Conservation (phyloP, 2,113 vertebrate species). For the Percina caprodes region DNA sequence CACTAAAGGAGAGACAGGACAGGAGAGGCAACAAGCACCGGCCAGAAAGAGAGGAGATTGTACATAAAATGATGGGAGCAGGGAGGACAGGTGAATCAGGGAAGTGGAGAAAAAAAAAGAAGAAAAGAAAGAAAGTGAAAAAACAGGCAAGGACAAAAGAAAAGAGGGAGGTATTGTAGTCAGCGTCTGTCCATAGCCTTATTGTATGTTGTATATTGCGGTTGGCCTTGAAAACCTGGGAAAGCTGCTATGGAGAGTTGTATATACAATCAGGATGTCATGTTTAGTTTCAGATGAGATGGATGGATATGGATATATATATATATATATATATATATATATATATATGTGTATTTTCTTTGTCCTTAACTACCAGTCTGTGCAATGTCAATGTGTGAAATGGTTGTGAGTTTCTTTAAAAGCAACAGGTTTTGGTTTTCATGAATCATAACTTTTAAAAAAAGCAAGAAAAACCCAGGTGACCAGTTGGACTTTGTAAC, state of each 20-base stretch:
- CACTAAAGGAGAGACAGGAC: conserved; percentile 14
- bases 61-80: conserved; percentile 12
- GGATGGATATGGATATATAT: conserved; percentile 19
- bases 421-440: not conserved
- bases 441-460: not conserved
- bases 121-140: not conserved
- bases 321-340: too few relatives aligned
- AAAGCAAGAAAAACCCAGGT: not conserved
- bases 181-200: conserved; percentile 8
- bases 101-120: not conserved
- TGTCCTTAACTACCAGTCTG: conserved; percentile 10
- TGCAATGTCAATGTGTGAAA: conserved; percentile 18
- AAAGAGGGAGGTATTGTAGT: not conserved
- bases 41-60: conserved; percentile 7
- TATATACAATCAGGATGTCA: conserved; percentile 47
- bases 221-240: conserved; percentile 26
- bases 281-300: conserved; percentile 55
- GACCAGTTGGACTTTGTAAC: not conserved
- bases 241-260: conserved; percentile 36
- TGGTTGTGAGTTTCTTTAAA: not conserved
- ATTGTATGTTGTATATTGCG: conserved; percentile 12
- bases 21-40: not conserved
- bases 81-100: conserved; percentile 8
- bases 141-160: not conserved
- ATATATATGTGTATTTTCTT: conserved; percentile 35